These are phyloP conservation scores for Lypha dubia DNA, from an alignment of 2,888 invertebrate species.

Conservation along the genomic window DNA sequence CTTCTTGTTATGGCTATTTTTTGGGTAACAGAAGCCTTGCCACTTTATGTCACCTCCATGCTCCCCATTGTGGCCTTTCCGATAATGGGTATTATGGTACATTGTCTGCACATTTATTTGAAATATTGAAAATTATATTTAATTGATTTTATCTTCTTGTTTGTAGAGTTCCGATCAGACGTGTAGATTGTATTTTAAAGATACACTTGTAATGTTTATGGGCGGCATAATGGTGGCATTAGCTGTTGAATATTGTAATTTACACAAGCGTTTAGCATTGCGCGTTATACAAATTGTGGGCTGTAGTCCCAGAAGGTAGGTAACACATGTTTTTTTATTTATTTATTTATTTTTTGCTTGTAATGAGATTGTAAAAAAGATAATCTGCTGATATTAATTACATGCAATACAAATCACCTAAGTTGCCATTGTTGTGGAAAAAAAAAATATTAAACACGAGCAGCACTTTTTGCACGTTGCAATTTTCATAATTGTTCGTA, in stretches of 20 bases:
- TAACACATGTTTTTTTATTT: neutral
- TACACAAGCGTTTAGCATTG: constrained; percentile 94
- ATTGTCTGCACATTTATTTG: neutral
- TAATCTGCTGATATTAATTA: constrained; percentile 44
- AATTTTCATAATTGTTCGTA: neutral
- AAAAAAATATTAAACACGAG: constrained; percentile 21
- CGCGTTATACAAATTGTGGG: constrained; percentile 91
- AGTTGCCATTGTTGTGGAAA: constrained; percentile 8
- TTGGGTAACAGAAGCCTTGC: constrained; percentile 93
- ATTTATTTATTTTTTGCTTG: neutral
- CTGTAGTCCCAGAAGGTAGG: constrained; percentile 88
- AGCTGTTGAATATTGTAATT: constrained; percentile 94
- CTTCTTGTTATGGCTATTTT: constrained; percentile 92
- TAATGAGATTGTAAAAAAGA: neutral
- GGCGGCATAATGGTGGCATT: constrained; percentile 96
- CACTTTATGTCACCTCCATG: constrained; percentile 92
- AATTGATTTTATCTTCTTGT: constrained; percentile 38
- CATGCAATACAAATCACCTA: neutral
- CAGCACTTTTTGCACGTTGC: constrained; percentile 5
- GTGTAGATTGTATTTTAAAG: constrained; percentile 90
- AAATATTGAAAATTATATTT: constrained; percentile 26
- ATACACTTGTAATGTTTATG: constrained; percentile 93
- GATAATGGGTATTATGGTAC: constrained; percentile 89
- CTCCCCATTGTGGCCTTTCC: constrained; percentile 93
- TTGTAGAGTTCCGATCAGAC: constrained; percentile 84